phyloP scores from a whole-genome alignment of 2,888 invertebrate genomes.

The Embidobia sp. region DNA sequence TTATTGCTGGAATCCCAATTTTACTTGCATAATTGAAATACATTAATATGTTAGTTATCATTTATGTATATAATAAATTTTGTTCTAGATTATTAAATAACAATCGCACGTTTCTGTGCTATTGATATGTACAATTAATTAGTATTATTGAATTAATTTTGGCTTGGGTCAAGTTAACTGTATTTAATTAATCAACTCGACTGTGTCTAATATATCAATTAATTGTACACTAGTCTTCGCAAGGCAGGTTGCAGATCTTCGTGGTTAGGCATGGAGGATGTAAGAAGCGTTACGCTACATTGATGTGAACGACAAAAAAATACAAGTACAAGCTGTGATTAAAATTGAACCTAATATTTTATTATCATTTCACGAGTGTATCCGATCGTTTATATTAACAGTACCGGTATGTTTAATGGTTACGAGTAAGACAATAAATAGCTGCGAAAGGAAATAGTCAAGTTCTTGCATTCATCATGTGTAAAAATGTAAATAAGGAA shows the following conservation, averaged over 20 bases:
- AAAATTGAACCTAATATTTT: conserved; percentile 40
- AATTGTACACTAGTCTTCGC: conserved; percentile 31
- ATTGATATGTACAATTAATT: too few relatives aligned
- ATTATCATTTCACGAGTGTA: conserved; percentile 6
- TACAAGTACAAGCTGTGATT: conserved; percentile 22
- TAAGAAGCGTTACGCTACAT: conserved; percentile 32
- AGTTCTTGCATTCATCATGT: too few relatives aligned
- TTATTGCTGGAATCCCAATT: too few relatives aligned
- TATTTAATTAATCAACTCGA: conserved; percentile 34
- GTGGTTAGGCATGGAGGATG: conserved; percentile 1
- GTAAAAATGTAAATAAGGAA: too few relatives aligned
- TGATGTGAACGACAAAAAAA: conserved; percentile 34
- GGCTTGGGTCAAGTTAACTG: conserved; percentile 38
- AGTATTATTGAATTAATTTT: conserved; percentile 5
- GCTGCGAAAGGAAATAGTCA: conserved; percentile 10
- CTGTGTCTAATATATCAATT: conserved; percentile 38
- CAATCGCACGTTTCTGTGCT: too few relatives aligned
- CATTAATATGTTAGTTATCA: too few relatives aligned
- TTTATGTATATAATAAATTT: too few relatives aligned
- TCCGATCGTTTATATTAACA: conserved; percentile 33
- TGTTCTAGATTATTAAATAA: too few relatives aligned
- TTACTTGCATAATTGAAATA: too few relatives aligned
- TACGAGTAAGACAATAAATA: conserved; percentile 27
- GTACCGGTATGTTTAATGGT: conserved; percentile 19
- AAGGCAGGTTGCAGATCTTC: too few relatives aligned